Base-by-base conservation (phyloP, 2,888 invertebrate genomes). In the Rhimphoctona megacephalus region DNA sequence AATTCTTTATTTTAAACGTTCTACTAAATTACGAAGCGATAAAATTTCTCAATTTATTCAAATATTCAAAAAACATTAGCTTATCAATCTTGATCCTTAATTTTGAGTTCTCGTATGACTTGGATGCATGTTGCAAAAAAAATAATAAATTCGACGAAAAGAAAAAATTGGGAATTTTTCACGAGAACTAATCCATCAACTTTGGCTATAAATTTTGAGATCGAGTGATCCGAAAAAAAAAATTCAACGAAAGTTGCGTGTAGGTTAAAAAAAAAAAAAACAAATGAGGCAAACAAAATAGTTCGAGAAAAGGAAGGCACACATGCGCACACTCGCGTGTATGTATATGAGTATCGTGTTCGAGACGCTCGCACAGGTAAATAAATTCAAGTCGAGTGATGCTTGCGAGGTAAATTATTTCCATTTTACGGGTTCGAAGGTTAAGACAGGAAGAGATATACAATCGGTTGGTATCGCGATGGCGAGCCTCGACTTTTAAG, bases 361-460 rank as follows among this genome's bases (percentile, higher is more conserved):
- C 54, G 52, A 72, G 70, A 66, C 14, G 43, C 39, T 52, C 81
- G 78, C 43, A 73, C 79, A 83, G 81, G 85, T 85, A 88, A 87
- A 87, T 85, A 79, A 83, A 88, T 81, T 49, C 85, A 79, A 81
- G 72, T 78, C 54, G 54, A 73, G 77, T 22, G 83, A 52, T 70
- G 69, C 70, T 70, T 54, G 70, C 73, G 70, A 81, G 69, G 74
- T 52, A 77, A 81, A 83, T 86, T 80, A 86, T 83, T 86, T 69
- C 83, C 86, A 86, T 86, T 83, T 69, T 43, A 66, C 74, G 83
- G 72, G 88, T 79, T 88, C 88, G 88, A 83, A 85, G 88, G 88
- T 88, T 85, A 83, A 88, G 85, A 79, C 70, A 81, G 83, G 67
- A 73, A 82, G 73, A 87, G 84, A 88, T 86, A 88, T 85, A 86